Percentiles rank a stretch among this genome's conserved stretches.
Evolutionary conservation across 2,113 vertebrate genomes (phyloP).

Genomic region (Otus sunia): DNA sequence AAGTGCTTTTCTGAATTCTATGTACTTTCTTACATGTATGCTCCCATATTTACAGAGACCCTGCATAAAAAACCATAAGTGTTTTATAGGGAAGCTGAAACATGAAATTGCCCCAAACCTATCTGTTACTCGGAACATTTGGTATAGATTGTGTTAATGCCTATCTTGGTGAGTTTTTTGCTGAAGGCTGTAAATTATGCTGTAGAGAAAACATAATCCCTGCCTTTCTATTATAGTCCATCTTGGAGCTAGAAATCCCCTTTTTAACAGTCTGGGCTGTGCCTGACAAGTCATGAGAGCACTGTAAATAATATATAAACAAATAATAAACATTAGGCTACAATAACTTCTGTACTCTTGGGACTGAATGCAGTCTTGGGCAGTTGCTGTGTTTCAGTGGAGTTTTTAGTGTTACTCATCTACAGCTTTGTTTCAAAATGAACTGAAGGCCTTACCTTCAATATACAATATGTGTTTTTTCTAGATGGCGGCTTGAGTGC

Average conservation of each 20-base stretch:
- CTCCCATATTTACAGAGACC: neutral
- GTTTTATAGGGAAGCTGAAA: neutral
- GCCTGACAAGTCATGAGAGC: neutral
- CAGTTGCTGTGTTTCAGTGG: neutral
- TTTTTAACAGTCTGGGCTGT: neutral
- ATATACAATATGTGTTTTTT: neutral
- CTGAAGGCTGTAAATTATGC: neutral
- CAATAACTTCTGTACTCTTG: neutral
- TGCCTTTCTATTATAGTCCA: neutral
- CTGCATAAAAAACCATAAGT: neutral
- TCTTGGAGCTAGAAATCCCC: rapidly evolving
- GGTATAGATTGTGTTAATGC: neutral
- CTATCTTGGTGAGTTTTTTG: neutral
- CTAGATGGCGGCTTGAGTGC: neutral
- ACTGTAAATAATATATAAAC: neutral
- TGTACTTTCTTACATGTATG: neutral
- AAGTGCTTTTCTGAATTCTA: neutral
- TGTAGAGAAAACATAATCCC: neutral
- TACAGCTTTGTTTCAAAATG: neutral
- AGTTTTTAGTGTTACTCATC: neutral
- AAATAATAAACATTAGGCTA: neutral
- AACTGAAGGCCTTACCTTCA: neutral
- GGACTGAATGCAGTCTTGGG: neutral
- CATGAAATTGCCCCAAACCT: neutral
- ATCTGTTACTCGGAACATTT: neutral